Evolutionary conservation across 2,797 vertebrate species (phyloP).

Genomic region (Lepilemur septentrionalis): DNA sequence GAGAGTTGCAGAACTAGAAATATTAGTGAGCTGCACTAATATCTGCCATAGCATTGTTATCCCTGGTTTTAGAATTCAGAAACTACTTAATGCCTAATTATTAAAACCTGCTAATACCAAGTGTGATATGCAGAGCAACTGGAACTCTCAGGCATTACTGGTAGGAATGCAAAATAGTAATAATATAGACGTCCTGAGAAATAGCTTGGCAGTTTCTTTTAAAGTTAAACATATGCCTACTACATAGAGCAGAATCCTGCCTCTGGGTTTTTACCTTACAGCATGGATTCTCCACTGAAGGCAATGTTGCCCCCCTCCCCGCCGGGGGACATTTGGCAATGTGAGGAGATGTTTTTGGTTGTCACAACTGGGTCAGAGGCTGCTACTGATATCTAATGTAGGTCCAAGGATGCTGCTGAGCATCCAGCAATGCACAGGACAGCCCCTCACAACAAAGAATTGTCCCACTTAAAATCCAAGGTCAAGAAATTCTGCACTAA

Average conservation of each 20-base stretch:
- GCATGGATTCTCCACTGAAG: not conserved
- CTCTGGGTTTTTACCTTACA: not conserved
- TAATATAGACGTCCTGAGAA: not conserved
- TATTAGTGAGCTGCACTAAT: not conserved
- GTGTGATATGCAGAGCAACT: not conserved
- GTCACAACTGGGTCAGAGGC: not conserved
- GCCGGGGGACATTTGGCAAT: not conserved
- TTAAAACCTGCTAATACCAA: not conserved
- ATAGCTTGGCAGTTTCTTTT: not conserved
- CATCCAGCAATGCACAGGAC: not conserved
- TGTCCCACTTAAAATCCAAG: not conserved
- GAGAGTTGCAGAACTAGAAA: not conserved
- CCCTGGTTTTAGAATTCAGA: constrained; percentile 15
- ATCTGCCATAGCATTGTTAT: not conserved
- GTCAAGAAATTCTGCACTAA: not conserved
- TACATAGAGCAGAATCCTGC: not conserved
- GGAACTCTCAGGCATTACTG: not conserved
- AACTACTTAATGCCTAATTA: not conserved
- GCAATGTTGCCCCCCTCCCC: not conserved
- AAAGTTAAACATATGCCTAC: not conserved
- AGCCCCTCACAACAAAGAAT: not conserved
- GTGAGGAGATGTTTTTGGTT: not conserved
- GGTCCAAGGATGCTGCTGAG: not conserved
- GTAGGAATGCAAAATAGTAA: not conserved
- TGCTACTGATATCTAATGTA: not conserved